Conservation (phyloP, 2,888 invertebrate genomes). For the Mycalesis mineus region DNA sequence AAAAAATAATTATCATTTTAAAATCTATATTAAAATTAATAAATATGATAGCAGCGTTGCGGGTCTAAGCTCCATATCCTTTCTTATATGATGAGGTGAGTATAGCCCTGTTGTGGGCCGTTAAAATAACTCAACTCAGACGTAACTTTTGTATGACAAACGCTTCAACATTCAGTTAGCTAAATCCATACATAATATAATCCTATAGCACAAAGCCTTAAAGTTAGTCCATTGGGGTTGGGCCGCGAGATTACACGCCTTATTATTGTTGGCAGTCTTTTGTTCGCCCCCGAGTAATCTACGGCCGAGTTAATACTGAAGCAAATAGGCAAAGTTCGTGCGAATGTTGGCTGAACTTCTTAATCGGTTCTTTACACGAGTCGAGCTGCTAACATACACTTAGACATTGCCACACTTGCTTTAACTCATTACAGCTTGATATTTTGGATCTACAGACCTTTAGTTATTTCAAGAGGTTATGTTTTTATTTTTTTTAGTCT, state of each 20-base stretch:
- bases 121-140: no score
- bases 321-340: not conserved
- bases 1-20: no score
- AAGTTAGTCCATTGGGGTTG: constrained; percentile 7
- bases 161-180: not conserved
- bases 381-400: not conserved
- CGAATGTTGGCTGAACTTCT: not conserved
- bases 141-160: not conserved
- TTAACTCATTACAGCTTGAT: not conserved
- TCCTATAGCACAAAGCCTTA: not conserved
- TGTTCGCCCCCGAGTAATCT: constrained; percentile 8
- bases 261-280: constrained; percentile 9
- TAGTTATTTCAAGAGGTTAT: not conserved
- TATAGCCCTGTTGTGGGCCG: no score
- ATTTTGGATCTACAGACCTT: not conserved
- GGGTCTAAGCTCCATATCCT: no score
- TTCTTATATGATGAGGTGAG: no score
- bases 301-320: not conserved
- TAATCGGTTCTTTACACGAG: not conserved
- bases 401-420: not conserved
- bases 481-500: no score
- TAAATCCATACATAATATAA: not conserved
- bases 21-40: no score
- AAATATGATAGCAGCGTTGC: no score
- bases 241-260: constrained; percentile 4